Conservation (phyloP, 1,140 invertebrate genomes). For the Orius insidiosus region DNA sequence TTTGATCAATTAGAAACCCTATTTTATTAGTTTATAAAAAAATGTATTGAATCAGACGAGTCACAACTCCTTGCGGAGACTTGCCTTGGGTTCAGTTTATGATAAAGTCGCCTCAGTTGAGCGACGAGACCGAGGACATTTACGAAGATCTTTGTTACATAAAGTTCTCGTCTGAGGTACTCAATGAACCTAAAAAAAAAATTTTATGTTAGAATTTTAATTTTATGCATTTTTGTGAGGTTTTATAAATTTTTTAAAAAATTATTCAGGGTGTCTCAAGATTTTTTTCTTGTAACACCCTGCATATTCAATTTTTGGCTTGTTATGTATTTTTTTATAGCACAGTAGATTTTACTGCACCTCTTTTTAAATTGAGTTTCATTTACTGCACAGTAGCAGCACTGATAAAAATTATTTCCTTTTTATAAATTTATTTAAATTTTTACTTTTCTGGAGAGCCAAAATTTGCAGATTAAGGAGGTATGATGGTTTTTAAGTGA, state of each 20-base stretch:
- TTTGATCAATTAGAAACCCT: constrained; percentile 7
- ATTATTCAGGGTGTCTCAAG: neutral
- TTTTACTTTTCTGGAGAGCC: too few species aligned
- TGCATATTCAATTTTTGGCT: neutral
- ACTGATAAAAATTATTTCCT: too few species aligned
- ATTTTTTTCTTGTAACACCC: too few species aligned
- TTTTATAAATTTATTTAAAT: too few species aligned
- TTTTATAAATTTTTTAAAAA: too few species aligned
- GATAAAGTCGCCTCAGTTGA: constrained; percentile 35
- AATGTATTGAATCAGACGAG: constrained; percentile 5
- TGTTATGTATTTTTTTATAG: neutral
- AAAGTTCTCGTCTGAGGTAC: constrained; percentile 53
- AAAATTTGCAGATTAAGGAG: too few species aligned
- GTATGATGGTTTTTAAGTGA: too few species aligned
- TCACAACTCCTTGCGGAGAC: constrained; percentile 6
- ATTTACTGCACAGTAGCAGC: too few species aligned
- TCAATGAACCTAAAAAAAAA: too few species aligned
- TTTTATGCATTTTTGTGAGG: neutral
- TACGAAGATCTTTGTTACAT: constrained; percentile 79
- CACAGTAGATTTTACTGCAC: neutral
- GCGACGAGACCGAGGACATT: constrained; percentile 59
- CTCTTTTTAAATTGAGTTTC: neutral
- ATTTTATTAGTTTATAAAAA: constrained; percentile 1
- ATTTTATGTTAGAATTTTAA: constrained; percentile 5
- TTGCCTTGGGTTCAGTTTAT: constrained; percentile 10